Evolutionary conservation across 2,113 vertebrate genomes (phyloP).

Genomic region (Gallinago undulata): DNA sequence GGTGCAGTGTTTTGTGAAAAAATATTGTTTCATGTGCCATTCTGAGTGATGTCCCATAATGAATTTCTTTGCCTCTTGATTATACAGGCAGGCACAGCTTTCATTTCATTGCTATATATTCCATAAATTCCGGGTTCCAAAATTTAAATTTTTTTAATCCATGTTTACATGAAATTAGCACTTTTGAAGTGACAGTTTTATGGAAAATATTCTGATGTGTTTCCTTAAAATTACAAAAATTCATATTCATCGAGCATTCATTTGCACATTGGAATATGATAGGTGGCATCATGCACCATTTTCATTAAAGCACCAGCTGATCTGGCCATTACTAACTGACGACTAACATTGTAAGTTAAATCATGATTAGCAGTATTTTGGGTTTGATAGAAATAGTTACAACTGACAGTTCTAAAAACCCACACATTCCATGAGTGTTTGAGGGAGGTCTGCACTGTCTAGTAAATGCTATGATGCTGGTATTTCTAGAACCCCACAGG

Average conservation of each 20-base stretch:
- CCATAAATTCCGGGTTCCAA: background rate
- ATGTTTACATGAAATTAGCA: slow-evolving; percentile 52
- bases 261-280: slow-evolving; percentile 42
- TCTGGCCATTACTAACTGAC: slow-evolving; percentile 34
- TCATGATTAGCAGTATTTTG: background rate
- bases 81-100: background rate
- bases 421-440: background rate
- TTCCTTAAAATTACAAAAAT: slow-evolving; percentile 29
- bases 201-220: background rate
- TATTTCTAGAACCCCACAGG: background rate
- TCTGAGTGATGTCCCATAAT: background rate
- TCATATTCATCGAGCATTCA: slow-evolving; percentile 12
- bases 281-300: background rate
- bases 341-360: background rate
- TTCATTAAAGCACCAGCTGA: slow-evolving; percentile 30
- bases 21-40: background rate
- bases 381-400: background rate
- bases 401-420: background rate
- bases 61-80: background rate
- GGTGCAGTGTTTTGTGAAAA: background rate
- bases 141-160: slow-evolving; percentile 9
- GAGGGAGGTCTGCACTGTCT: background rate
- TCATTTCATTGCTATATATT: background rate
- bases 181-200: slow-evolving; percentile 23
- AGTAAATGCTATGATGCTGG: background rate